phyloP scores from a whole-genome alignment of 2,797 vertebrate genomes.

The Pterois miles region DNA sequence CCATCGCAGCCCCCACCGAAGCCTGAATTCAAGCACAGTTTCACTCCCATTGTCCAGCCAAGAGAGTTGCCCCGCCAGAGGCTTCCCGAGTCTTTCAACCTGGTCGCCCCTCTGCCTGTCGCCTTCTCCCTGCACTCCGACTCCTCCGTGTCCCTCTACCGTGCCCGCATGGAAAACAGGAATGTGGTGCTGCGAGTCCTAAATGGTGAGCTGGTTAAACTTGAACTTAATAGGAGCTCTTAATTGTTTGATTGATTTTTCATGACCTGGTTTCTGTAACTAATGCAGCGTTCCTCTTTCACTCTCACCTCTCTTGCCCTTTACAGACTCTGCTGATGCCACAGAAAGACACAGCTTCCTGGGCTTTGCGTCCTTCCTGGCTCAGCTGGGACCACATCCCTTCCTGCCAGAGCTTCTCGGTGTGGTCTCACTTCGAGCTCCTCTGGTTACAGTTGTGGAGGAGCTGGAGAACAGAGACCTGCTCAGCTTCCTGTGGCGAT shows the following conservation, averaged over 20 bases:
- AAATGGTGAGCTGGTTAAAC: slow-evolving; percentile 70
- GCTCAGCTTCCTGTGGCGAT: slow-evolving; percentile 91
- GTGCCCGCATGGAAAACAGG: slow-evolving; percentile 85
- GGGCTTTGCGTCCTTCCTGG: slow-evolving; percentile 89
- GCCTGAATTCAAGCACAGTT: slow-evolving; percentile 26
- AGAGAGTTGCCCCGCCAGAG: slow-evolving; percentile 81
- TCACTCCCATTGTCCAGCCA: slow-evolving; percentile 63
- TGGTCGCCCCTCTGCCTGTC: slow-evolving; percentile 73
- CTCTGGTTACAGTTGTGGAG: slow-evolving; percentile 90
- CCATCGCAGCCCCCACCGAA: neutral
- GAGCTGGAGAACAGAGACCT: slow-evolving; percentile 89
- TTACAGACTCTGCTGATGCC: slow-evolving; percentile 79
- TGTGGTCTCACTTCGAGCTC: slow-evolving; percentile 87
- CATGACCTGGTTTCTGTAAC: neutral
- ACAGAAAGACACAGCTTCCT: slow-evolving; percentile 88
- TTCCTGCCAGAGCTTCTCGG: slow-evolving; percentile 91
- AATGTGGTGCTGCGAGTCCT: slow-evolving; percentile 84
- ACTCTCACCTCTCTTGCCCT: neutral
- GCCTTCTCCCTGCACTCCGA: slow-evolving; percentile 77
- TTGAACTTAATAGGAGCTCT: neutral
- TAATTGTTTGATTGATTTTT: neutral
- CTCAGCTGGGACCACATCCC: slow-evolving; percentile 87
- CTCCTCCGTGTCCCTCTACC: slow-evolving; percentile 76
- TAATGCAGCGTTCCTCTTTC: neutral
- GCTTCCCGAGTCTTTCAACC: slow-evolving; percentile 83